Evolutionary conservation across 2,113 vertebrate genomes (phyloP).

Genomic region (Megaptera novaeangliae): DNA sequence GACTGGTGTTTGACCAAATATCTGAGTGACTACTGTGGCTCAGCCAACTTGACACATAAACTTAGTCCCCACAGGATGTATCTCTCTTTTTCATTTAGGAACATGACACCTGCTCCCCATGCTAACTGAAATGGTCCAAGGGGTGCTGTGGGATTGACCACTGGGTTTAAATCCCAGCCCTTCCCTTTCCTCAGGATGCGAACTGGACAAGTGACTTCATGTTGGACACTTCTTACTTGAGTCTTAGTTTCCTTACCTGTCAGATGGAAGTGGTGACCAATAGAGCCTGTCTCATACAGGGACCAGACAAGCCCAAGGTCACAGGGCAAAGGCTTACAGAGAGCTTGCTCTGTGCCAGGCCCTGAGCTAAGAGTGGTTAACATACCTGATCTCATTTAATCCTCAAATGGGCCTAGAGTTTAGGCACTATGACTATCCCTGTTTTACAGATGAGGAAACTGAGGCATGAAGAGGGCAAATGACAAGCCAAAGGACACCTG

Average conservation of each 20-base stretch:
- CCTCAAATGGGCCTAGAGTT: no score
- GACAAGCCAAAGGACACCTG: background rate
- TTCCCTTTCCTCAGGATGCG: background rate
- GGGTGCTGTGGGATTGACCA: background rate
- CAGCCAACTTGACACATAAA: background rate
- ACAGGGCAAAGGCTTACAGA: background rate
- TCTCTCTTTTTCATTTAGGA: background rate
- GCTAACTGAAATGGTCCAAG: background rate
- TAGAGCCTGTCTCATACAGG: background rate
- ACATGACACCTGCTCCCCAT: background rate
- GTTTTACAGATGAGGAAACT: background rate
- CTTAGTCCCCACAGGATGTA: background rate
- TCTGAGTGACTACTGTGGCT: background rate
- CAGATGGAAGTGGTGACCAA: background rate
- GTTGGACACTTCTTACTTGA: background rate
- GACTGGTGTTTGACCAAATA: no score
- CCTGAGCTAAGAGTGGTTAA: background rate
- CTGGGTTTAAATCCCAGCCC: background rate
- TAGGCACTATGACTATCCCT: background rate
- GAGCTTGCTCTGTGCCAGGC: background rate
- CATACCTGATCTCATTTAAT: background rate
- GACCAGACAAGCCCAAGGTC: background rate
- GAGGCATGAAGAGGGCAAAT: background rate
- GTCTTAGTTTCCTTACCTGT: background rate
- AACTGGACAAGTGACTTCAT: background rate